Evolutionary conservation across 2,797 vertebrate species (phyloP), one percentile per base, ranked within the genome.

Genomic region (Rhyacichthys aspro): DNA sequence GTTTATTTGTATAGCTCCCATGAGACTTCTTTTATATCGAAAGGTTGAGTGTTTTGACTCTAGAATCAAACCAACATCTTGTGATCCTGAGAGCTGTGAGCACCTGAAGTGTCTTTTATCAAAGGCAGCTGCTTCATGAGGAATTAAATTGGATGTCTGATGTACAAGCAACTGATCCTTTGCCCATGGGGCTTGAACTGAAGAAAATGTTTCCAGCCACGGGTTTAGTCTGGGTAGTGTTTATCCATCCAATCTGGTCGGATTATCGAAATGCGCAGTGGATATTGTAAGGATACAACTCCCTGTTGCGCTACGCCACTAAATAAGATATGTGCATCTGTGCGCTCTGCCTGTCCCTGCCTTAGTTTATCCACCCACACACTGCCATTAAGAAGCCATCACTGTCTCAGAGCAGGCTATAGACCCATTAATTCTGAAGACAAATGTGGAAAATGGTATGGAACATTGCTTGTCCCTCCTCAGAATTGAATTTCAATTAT

Each of bases 221-320:
- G 59, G 78, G 74, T 84, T 84, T 66, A 64, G 68, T 72, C 69
- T 57, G 62, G 50, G 18, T 65, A 43, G 55, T 76, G 72, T 79
- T 79, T 72, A 84, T 85, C 70, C 68, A 45, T 37, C 57, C 75
- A 74, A 70, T 82, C 67, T 82, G 70, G 61, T 72, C 63, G 65
- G 70, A 79, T 85, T 82, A 75, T 67, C 5, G 43, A 76, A 71
- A 15, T 55, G 49, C 63, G 63, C 60, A 37, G 46, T 76, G 72
- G 60, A 63, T 72, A 58, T 75, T 67, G 66, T 67, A 78, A 64
- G 23, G 48, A 64, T 67, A 34, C 0, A 7, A 16, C 23, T 68
- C 59, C 61, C 65, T 53, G 67, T 55, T 70, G 70, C 28, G 5
- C 39, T 61, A 43, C 49, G 55, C 65, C 39, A 12, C 55, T 58